These are phyloP conservation scores for Lagopus leucura DNA, from an alignment of 2,113 vertebrate species.

Conservation along the genomic window DNA sequence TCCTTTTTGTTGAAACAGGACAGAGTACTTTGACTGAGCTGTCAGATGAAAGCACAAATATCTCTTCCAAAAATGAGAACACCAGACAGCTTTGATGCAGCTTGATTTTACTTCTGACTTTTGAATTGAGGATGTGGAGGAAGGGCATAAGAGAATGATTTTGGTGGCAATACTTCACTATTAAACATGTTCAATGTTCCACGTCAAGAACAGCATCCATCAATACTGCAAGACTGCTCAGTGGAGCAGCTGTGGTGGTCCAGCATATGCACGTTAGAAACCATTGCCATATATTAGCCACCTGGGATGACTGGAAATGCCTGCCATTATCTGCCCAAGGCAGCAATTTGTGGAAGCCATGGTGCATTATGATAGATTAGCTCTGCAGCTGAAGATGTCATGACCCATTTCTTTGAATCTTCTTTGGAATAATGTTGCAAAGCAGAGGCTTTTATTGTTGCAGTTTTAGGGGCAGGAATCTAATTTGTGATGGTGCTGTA, in stretches of 20 bases:
- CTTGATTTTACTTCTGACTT: constrained; percentile 49
- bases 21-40: background rate
- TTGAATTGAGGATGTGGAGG: background rate
- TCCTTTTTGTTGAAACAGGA: background rate
- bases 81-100: background rate
- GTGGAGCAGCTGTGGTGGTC: constrained; percentile 62
- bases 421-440: background rate
- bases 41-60: background rate
- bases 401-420: constrained; percentile 17
- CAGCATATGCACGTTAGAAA: constrained; percentile 30
- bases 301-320: constrained; percentile 16
- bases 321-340: background rate
- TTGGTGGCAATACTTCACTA: constrained; percentile 28
- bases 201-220: constrained; percentile 26
- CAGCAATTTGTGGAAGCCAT: background rate
- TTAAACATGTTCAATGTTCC: constrained; percentile 3
- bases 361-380: constrained; percentile 3
- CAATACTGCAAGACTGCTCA: constrained; percentile 4
- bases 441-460: background rate
- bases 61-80: constrained; percentile 11
- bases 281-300: constrained; percentile 27
- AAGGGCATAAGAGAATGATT: constrained; percentile 14
- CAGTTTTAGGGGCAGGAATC: background rate
- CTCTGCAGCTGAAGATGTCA: constrained; percentile 42
- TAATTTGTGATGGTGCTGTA: constrained; percentile 13